A percentile compares a stretch with the other conserved stretches of the same genome.
These are phyloP conservation scores for Microtus ochrogaster DNA, from an alignment of 2,113 vertebrate genomes.

Conservation along the genomic window DNA sequence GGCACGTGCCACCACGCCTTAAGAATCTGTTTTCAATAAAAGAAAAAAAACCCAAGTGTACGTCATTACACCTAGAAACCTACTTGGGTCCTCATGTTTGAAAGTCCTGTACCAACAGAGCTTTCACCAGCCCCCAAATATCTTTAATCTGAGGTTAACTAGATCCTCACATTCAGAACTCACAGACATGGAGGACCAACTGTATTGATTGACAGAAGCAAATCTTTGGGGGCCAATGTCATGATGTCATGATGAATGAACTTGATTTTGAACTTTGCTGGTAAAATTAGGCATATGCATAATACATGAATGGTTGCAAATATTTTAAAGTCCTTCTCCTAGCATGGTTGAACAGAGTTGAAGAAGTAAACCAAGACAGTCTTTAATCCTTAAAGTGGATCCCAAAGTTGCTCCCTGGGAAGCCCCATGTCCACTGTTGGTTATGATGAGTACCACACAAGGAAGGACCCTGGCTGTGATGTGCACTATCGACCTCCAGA, in stretches of 20 bases:
- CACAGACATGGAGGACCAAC: neutral
- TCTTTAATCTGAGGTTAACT: neutral
- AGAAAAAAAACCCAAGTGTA: neutral
- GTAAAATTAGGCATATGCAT: neutral
- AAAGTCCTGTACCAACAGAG: neutral
- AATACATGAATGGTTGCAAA: neutral
- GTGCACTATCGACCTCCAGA: neutral
- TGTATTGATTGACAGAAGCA: neutral
- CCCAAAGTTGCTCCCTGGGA: neutral
- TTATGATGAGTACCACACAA: neutral
- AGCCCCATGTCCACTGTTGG: neutral
- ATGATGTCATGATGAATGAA: neutral
- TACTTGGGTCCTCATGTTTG: neutral
- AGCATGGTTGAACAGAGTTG: neutral
- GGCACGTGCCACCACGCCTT: neutral
- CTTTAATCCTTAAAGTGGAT: neutral
- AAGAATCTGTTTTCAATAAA: neutral
- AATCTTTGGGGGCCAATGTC: neutral
- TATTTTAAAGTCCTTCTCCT: slow-evolving; percentile 4
- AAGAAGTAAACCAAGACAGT: neutral
- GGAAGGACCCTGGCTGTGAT: neutral
- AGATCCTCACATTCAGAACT: neutral
- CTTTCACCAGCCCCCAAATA: neutral
- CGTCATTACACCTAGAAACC: neutral
- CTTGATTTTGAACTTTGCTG: neutral